Conservation (phyloP, 1,140 invertebrate genomes). For the Muscidifurax raptorellus region DNA sequence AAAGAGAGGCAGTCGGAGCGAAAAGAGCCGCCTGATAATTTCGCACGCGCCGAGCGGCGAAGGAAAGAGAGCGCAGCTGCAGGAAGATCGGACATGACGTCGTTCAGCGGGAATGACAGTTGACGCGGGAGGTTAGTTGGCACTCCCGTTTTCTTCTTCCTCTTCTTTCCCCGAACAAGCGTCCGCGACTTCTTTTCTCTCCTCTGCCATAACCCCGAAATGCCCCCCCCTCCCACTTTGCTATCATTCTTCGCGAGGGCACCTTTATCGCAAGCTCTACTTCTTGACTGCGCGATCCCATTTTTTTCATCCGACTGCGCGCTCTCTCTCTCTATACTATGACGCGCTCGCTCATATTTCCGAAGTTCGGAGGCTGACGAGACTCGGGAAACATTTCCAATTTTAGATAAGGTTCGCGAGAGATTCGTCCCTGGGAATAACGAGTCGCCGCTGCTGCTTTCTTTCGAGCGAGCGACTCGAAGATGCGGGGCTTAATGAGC, state of each 20-base stretch:
- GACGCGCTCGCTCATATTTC: slow-evolving; percentile 11
- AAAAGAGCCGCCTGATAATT: slow-evolving; percentile 21
- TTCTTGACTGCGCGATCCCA: slow-evolving; percentile 16
- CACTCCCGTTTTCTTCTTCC: not conserved
- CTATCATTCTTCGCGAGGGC: not conserved
- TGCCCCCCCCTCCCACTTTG: not conserved
- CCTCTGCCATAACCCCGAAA: slow-evolving; percentile 22
- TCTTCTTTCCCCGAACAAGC: not conserved
- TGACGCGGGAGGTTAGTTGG: slow-evolving; percentile 49
- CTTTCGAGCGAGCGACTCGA: not conserved
- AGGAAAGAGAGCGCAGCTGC: slow-evolving; percentile 29
- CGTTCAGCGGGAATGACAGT: slow-evolving; percentile 50
- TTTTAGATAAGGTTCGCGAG: slow-evolving; percentile 46
- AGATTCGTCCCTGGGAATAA: slow-evolving; percentile 41
- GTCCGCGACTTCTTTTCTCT: not conserved
- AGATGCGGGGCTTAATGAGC: slow-evolving; percentile 10
- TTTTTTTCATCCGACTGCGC: not conserved
- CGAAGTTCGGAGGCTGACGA: not conserved
- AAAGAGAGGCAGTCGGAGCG: not conserved
- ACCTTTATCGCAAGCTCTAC: slow-evolving; percentile 27
- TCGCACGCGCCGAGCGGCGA: slow-evolving; percentile 2
- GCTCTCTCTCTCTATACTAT: not conserved
- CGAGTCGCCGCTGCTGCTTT: not conserved
- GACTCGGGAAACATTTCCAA: slow-evolving; percentile 45
- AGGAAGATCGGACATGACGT: slow-evolving; percentile 40